Evolutionary conservation across 2,888 invertebrate species (phyloP).

Genomic region (Tachina lurida): DNA sequence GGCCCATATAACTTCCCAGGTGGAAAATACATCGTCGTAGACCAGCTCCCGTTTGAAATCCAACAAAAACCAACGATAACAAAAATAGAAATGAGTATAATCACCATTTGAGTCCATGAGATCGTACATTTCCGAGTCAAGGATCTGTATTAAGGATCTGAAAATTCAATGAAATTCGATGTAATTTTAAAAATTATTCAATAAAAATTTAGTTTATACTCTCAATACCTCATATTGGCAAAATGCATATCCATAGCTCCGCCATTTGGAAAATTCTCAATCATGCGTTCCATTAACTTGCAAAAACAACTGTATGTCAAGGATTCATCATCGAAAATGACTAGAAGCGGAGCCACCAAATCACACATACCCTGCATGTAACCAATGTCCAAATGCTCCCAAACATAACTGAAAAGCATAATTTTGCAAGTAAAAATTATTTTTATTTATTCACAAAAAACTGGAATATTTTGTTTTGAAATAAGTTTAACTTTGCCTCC

Average conservation of each 20-base stretch:
- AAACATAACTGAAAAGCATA: slow-evolving; percentile 89
- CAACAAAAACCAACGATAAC: slow-evolving; percentile 96
- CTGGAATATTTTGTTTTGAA: no score
- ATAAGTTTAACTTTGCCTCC: no score
- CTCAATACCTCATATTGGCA: slow-evolving; percentile 91
- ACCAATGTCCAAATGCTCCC: slow-evolving; percentile 95
- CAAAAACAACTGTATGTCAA: slow-evolving; percentile 94
- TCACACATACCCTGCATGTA: slow-evolving; percentile 99
- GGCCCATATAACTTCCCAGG: slow-evolving; percentile 97
- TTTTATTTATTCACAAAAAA: no score
- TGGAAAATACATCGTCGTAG: slow-evolving; percentile 94
- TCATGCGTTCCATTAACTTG: slow-evolving; percentile 93
- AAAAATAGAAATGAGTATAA: slow-evolving; percentile 97
- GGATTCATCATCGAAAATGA: slow-evolving; percentile 95
- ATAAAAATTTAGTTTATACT: background rate
- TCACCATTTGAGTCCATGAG: slow-evolving; percentile 96
- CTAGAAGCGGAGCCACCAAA: slow-evolving; percentile 93
- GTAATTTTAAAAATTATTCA: background rate
- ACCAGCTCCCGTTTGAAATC: slow-evolving; percentile 96
- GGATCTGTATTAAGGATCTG: slow-evolving; percentile 90
- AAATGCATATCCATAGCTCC: slow-evolving; percentile 97
- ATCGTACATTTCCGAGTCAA: slow-evolving; percentile 95
- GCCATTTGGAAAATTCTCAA: slow-evolving; percentile 94
- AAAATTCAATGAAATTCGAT: slow-evolving; percentile 2
- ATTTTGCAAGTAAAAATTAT: no score